Evolutionary conservation across 2,113 vertebrate species (phyloP).

Genomic region (Anoplopoma fimbria): DNA sequence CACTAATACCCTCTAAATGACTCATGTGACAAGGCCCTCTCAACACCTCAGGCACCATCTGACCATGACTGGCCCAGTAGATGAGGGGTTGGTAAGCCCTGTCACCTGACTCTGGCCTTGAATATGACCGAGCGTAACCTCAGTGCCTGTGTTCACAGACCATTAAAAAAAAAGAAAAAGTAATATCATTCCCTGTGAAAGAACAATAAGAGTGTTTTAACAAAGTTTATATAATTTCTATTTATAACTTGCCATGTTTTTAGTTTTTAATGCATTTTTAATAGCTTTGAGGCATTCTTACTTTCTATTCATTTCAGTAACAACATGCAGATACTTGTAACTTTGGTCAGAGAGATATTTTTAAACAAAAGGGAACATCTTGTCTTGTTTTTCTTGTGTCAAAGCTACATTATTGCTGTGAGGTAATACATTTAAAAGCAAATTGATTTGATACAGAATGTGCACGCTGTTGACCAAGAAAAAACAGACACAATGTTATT

Average conservation of each 20-base stretch:
- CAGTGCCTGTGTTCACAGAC: background rate
- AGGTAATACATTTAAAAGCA: background rate
- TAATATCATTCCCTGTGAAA: background rate
- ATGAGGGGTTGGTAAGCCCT: conserved; percentile 55
- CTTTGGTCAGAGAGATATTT: background rate
- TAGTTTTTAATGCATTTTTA: background rate
- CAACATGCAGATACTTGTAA: background rate
- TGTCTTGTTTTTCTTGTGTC: background rate
- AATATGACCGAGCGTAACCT: too few relatives aligned
- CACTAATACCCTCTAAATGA: conserved; percentile 36
- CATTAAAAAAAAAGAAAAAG: background rate
- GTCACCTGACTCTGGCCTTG: conserved; percentile 75
- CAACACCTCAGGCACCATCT: conserved; percentile 52
- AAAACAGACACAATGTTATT: background rate
- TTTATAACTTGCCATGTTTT: background rate
- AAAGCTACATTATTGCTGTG: background rate
- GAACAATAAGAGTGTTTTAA: background rate
- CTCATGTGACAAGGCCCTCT: conserved; percentile 66
- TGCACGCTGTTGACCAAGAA: background rate
- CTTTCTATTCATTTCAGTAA: background rate
- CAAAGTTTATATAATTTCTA: background rate
- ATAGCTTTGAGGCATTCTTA: background rate
- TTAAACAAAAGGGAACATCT: background rate
- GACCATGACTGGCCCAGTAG: conserved; percentile 61
- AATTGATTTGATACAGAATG: background rate